Conservation (phyloP, 2,888 invertebrate genomes). For the Stramonita haemastoma region DNA sequence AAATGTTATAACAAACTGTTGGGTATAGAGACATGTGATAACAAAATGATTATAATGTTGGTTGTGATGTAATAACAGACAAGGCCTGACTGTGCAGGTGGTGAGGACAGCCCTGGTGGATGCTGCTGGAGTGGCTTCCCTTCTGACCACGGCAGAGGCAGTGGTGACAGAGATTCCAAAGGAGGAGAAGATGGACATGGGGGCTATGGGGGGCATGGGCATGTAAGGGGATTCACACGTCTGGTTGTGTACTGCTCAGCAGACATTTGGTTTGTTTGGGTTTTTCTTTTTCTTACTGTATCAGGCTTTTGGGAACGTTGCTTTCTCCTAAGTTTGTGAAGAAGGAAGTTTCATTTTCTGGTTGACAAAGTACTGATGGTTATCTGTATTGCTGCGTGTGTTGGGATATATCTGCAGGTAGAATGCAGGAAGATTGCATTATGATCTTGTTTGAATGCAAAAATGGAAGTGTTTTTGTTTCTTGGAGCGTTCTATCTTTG, state of each 20-base stretch:
- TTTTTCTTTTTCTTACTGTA: no score
- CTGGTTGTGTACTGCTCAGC: not conserved
- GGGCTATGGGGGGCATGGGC: conserved; percentile 81
- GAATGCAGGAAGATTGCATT: not conserved
- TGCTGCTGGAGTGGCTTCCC: conserved; percentile 96
- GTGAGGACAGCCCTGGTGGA: conserved; percentile 95
- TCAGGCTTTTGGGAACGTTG: no score
- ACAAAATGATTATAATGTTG: no score
- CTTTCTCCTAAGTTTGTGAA: no score
- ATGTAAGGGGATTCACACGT: not conserved
- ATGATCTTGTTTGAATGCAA: not conserved
- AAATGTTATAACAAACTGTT: no score
- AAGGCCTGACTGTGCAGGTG: conserved; percentile 79
- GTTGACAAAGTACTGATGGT: no score
- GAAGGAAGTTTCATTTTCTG: no score
- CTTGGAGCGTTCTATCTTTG: not conserved
- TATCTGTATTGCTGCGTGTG: no score
- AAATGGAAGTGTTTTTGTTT: not conserved
- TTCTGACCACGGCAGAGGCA: conserved; percentile 95
- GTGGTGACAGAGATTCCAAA: conserved; percentile 97
- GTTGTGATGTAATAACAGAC: no score
- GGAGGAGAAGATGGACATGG: conserved; percentile 82
- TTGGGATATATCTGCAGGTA: no score
- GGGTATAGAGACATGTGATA: no score
- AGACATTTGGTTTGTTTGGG: not conserved